Evolutionary conservation across 1,140 invertebrate genomes (phyloP).

Genomic region (Platyscapa corneri): DNA sequence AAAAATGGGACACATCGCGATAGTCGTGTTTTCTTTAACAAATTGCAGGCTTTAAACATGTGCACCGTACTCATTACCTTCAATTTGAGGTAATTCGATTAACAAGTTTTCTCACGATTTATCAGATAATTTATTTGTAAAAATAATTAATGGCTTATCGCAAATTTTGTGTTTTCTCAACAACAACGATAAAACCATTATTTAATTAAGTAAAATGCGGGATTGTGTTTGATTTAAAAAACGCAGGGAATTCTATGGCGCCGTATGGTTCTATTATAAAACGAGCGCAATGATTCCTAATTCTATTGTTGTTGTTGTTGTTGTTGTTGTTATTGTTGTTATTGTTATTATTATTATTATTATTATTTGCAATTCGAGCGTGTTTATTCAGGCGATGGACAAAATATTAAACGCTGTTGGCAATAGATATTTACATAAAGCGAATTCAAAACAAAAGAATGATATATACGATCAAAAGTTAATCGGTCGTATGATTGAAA

Average conservation of each 20-base stretch:
- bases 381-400: neutral
- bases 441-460: slow-evolving; percentile 8
- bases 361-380: neutral
- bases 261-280: neutral
- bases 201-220: too few relatives aligned
- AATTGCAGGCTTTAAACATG: neutral
- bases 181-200: too few relatives aligned
- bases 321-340: too few relatives aligned
- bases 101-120: neutral
- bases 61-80: neutral
- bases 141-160: neutral
- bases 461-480: slow-evolving; percentile 40
- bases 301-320: too few relatives aligned
- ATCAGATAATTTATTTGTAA: neutral
- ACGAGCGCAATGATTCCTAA: neutral
- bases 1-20: neutral
- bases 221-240: too few relatives aligned
- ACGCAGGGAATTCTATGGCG: neutral
- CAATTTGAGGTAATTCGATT: neutral
- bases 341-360: too few relatives aligned
- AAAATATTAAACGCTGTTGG: neutral
- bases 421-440: neutral
- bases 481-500: slow-evolving; percentile 46
- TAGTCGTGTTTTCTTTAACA: neutral
- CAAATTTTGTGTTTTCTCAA: neutral